These are phyloP conservation scores for Coelopa frigida DNA, from an alignment of 1,140 invertebrate species.

Conservation along the genomic window DNA sequence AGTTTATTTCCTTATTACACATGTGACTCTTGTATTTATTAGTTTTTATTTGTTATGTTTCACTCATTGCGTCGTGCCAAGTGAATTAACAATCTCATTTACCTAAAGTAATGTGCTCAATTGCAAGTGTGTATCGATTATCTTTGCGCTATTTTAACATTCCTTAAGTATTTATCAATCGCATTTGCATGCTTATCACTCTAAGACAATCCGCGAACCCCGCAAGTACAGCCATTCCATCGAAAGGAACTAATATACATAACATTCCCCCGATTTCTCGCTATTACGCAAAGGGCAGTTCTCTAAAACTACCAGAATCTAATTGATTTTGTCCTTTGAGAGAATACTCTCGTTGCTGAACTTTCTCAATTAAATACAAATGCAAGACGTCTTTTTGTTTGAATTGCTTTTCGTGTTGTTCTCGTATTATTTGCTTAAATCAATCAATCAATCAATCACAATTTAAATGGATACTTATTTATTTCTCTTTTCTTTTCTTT, in stretches of 20 bases:
- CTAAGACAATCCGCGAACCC: too few species aligned
- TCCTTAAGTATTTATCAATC: background rate
- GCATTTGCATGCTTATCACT: too few species aligned
- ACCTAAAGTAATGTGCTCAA: background rate
- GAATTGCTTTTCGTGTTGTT: constrained; percentile 15
- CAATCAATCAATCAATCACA: background rate
- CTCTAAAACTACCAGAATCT: too few species aligned
- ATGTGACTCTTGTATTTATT: constrained; percentile 5
- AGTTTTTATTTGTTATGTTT: background rate
- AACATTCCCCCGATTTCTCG: too few species aligned
- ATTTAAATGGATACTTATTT: constrained; percentile 17
- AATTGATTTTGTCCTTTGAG: background rate
- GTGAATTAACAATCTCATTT: constrained; percentile 1
- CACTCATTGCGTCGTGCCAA: background rate
- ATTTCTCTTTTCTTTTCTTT: constrained; percentile 36
- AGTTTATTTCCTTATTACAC: constrained; percentile 21
- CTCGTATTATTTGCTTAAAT: constrained; percentile 11
- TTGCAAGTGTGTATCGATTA: too few species aligned
- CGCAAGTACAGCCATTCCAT: too few species aligned
- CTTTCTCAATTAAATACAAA: background rate
- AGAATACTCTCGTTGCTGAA: constrained; percentile 17
- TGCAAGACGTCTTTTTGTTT: background rate
- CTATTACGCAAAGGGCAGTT: too few species aligned
- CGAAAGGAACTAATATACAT: too few species aligned
- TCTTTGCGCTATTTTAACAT: background rate